Percentiles rank a stretch among this genome's conserved stretches.
These are phyloP conservation scores for Pomatostomus ruficeps DNA, from an alignment of 2,113 vertebrate genomes.

Conservation along the genomic window DNA sequence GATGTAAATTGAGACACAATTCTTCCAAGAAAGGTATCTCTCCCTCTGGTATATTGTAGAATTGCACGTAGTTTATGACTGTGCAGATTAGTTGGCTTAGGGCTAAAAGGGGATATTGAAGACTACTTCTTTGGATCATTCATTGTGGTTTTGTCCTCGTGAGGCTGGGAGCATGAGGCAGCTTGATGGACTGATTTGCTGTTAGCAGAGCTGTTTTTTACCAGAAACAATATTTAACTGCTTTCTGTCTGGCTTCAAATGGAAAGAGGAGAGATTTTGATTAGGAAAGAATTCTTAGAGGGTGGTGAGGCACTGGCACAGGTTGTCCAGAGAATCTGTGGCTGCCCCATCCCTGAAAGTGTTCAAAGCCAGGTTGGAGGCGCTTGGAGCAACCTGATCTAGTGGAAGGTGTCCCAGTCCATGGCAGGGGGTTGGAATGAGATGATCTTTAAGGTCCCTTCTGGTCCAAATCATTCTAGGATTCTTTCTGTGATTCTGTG, in stretches of 20 bases:
- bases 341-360: background rate
- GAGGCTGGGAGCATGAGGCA: background rate
- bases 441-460: background rate
- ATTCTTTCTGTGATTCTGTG: accelerated
- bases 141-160: background rate
- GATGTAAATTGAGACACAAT: background rate
- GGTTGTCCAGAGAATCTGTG: background rate
- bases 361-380: background rate
- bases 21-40: background rate
- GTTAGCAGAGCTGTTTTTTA: background rate
- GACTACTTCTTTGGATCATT: background rate
- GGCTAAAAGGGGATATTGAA: background rate
- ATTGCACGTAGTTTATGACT: background rate
- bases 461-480: background rate
- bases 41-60: background rate
- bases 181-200: background rate
- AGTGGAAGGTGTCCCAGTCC: background rate
- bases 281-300: background rate
- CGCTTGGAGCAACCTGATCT: background rate
- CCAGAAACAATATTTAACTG: background rate
- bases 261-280: background rate
- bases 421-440: background rate
- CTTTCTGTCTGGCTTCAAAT: background rate
- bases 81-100: background rate
- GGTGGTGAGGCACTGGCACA: background rate